Conservation (phyloP, 30 jellyfish, hydroid and myxozoan genomes). For the Pseudorhiza aurosa region DNA sequence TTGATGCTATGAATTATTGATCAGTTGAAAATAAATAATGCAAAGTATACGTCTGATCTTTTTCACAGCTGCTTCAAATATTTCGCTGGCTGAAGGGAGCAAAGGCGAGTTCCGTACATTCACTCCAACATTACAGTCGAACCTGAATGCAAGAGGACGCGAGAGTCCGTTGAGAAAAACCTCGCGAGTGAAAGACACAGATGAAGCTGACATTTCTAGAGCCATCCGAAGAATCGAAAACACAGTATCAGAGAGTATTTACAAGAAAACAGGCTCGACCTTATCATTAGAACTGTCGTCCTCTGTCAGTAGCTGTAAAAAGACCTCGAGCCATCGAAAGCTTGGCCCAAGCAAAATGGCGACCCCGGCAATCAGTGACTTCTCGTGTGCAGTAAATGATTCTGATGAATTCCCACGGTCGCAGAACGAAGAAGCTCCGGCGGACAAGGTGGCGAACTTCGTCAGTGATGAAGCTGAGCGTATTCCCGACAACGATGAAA, state of each 20-base stretch:
- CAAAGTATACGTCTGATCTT: constrained; percentile 75
- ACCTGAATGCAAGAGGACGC: constrained; percentile 55
- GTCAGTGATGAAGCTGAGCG: not conserved
- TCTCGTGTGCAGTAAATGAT: not conserved
- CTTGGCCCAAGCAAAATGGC: constrained; percentile 42
- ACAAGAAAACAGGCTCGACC: constrained; percentile 42
- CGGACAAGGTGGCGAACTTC: not conserved
- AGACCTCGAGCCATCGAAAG: constrained; percentile 26
- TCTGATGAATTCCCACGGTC: not conserved
- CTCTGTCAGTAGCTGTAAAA: constrained; percentile 3
- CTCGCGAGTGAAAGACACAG: constrained; percentile 65
- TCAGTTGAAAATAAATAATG: constrained; percentile 72
- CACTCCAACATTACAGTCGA: constrained; percentile 65
- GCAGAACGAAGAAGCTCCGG: not conserved
- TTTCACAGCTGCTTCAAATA: constrained; percentile 73
- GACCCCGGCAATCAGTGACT: constrained; percentile 3
- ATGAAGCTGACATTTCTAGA: constrained; percentile 72
- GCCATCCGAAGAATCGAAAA: constrained; percentile 78
- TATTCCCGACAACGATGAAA: not conserved
- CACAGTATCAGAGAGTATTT: constrained; percentile 67
- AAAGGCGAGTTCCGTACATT: constrained; percentile 65
- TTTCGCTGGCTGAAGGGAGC: constrained; percentile 57
- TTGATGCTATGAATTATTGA: constrained; percentile 56
- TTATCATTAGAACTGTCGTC: constrained; percentile 30
- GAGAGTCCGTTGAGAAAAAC: constrained; percentile 60